Conservation (phyloP, 23 tunicate species). For the Oikopleura dioica region DNA sequence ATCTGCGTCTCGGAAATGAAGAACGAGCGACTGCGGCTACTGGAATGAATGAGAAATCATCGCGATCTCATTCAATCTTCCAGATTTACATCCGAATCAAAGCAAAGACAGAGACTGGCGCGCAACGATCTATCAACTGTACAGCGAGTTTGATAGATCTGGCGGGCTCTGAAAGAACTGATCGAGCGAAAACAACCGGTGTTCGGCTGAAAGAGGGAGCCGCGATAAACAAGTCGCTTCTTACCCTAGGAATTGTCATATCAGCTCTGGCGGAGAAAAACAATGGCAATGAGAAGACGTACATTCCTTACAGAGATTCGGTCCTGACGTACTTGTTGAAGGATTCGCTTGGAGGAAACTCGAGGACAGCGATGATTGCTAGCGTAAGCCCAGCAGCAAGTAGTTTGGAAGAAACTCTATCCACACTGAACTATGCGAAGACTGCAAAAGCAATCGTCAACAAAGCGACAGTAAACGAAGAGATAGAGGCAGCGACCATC, state of each 20-base stretch:
- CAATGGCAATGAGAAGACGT: conserved; percentile 17
- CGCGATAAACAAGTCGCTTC: conserved; percentile 37
- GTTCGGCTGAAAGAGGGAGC: conserved; percentile 42
- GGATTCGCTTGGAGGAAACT: conserved; percentile 74
- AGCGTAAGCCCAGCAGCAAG: conserved; percentile 25
- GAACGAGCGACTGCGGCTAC: conserved; percentile 22
- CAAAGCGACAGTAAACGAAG: conserved; percentile 42
- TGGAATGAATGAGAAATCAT: conserved; percentile 48
- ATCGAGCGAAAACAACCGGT: conserved; percentile 28
- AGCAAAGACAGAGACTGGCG: conserved; percentile 14
- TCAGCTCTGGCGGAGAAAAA: conserved; percentile 29
- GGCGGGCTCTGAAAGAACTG: conserved; percentile 68
- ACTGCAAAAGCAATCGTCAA: conserved; percentile 43
- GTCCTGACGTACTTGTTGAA: conserved; percentile 37
- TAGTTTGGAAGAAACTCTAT: conserved; percentile 29
- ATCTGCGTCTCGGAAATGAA: conserved; percentile 26
- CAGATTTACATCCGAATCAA: conserved; percentile 27
- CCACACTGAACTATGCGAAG: conserved; percentile 46
- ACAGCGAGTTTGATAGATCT: conserved; percentile 27
- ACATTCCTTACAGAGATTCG: conserved; percentile 52
- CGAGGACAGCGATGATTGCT: conserved; percentile 31
- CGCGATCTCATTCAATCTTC: conserved; percentile 55
- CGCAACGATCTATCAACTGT: not conserved
- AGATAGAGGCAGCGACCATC: conserved; percentile 24
- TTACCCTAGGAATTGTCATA: conserved; percentile 52